Base-by-base conservation (phyloP, 2,888 invertebrate species). In the Salticus scenicus region DNA sequence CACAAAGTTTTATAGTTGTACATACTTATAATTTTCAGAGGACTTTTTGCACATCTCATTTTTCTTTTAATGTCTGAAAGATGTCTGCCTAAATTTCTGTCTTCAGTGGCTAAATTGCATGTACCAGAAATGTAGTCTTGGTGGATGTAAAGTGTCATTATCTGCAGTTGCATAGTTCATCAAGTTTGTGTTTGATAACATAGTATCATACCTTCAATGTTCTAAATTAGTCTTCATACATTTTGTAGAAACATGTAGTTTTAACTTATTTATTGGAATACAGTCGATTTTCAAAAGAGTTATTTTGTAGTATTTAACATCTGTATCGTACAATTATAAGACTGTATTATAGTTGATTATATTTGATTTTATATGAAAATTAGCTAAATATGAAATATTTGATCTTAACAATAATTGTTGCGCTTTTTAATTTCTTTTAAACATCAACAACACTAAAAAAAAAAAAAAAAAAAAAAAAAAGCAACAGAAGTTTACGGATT, bases 1-100 rank as follows among this genome's bases (percentile, higher is more conserved):
- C 20, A 31, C 14, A 28, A 42, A 73, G 63, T 77, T 84, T 73
- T 78, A 77, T 84, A 77, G 73, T 42, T 84, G 72, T 84, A 84
- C 73, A 76, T 72, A 83, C 71, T 70, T 75, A 81, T 80, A 73
- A 75, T 82, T 82, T 64, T 24, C 42, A 7, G 70, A 67, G 57
- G 41, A 71, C 37, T 27, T 51, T 77, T 73, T 83, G 76, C 77
- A 78, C 83, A 64, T 30, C 14, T 72, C 72, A 72, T 77, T 77
- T 20, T 82, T 69, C 14, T 77, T 41, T 83, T 66, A 66, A 57
- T 84, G 28, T n/a, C 31, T 57, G 24, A 81, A 57, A 57, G 37
- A 33, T 27, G 69, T 57, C 28, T 20, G 20, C 51, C 64, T n/a
- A 64, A 74, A 70, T 75, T 57, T 37, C 51, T 41, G 12, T 78